These are phyloP conservation scores for Panthera tigris DNA, from an alignment of 2,113 vertebrate species.

Conservation along the genomic window DNA sequence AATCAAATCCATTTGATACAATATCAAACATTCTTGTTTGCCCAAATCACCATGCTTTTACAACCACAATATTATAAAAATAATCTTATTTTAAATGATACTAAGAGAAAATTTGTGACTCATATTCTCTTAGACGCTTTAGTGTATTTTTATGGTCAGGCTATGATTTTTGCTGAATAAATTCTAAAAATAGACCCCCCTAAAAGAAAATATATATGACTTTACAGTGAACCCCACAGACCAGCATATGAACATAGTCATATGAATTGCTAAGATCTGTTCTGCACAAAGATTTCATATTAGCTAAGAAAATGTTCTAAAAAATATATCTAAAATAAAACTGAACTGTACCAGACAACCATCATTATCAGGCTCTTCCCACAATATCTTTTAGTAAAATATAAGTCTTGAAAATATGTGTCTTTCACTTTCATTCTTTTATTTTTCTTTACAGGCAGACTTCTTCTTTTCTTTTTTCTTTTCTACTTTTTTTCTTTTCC, in stretches of 20 bases:
- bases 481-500: too few relatives aligned
- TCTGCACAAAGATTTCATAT: neutral
- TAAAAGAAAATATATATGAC: neutral
- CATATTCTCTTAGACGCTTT: neutral
- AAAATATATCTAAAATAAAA: neutral
- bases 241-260: neutral
- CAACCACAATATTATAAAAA: neutral
- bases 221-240: neutral
- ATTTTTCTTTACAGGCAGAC: neutral
- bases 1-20: neutral
- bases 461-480: too few relatives aligned
- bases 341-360: neutral
- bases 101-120: neutral
- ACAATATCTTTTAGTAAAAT: neutral
- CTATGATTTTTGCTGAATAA: neutral
- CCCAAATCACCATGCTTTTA: neutral
- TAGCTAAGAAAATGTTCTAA: neutral
- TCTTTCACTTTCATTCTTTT: neutral
- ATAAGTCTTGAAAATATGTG: neutral
- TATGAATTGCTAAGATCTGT: neutral
- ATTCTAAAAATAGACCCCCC: neutral
- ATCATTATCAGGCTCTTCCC: neutral
- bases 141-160: neutral
- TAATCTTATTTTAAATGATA: neutral
- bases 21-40: neutral